Evolutionary conservation across 1,140 invertebrate species (phyloP), one percentile per base, ranked within the genome.

Genomic region (Drosophila busckii): DNA sequence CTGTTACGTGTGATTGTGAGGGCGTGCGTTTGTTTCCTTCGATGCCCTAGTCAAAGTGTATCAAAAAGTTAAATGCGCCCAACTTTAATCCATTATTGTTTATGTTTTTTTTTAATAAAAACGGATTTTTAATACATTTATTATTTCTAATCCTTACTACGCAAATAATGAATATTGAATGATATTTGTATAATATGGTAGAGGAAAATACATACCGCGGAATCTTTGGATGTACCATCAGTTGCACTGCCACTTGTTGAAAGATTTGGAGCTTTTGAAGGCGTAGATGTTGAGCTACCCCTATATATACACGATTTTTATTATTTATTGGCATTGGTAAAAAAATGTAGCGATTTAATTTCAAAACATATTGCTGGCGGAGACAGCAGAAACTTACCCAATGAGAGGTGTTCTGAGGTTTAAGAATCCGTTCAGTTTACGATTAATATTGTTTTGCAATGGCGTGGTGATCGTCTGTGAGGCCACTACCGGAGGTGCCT

Each of bases 391-490:
- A 45, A 65, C 73, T 89, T 73, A 93, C 92, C 91, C 91, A 53
- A 95, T 95, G 15, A 94, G 89, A 2, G 93, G 93, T 20, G 93
- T 94, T 86, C 93, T 94, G 40, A 95, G 87, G 69, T 90, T 94
- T 10, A 95, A 89, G 59, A 94, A 93, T 25, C 93, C 93, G 83
- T 93, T 94, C 12, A 92, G 70, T 49, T 90, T 88, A 4, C 76
- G 61, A 61, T 87, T 87, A n/a, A 87, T 76, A 40, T 87, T 87
- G 50, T 86, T 87, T 61, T 86, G 83, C 7, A 86, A 29, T 16
- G 78, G 84, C 31, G 64, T 80, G 5, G 76, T 44, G 22, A 64
- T 50, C 16, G 64, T 29, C 55, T 70, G 71, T 10, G n/a, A n/a
- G n/a, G 65, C 38, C 25, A 64, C 61, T 12, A n/a, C n/a, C n/a